phyloP scores from a whole-genome alignment of 2,797 vertebrate species.

The Malurus leucopterus region DNA sequence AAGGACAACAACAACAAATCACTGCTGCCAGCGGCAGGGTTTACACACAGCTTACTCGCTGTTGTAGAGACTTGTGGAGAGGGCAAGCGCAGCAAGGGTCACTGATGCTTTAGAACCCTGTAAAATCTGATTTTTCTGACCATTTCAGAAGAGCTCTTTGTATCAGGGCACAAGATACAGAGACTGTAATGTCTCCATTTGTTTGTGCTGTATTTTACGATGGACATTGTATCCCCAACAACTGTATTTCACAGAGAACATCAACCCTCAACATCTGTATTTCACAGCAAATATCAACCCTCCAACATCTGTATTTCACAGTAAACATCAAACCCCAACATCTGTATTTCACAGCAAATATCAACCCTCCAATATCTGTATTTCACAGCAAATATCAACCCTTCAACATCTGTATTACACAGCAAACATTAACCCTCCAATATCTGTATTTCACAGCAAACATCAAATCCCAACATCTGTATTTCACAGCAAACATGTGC shows the following conservation, averaged over 20 bases:
- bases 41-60: neutral
- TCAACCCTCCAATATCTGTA: no score
- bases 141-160: rapidly evolving
- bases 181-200: rapidly evolving
- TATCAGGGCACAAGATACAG: neutral
- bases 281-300: no score
- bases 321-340: neutral
- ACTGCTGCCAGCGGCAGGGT: neutral
- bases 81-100: neutral
- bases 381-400: no score
- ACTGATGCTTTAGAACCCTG: rapidly evolving
- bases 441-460: no score
- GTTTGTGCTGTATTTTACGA: rapidly evolving
- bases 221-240: rapidly evolving
- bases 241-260: neutral
- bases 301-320: no score
- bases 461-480: neutral
- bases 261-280: neutral
- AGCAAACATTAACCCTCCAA: neutral
- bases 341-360: neutral
- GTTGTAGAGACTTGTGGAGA: neutral
- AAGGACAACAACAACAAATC: neutral
- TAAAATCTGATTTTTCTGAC: neutral
- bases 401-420: no score
- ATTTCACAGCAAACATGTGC: neutral